phyloP scores from a whole-genome alignment of 2,797 vertebrate species.

The Adrianichthys oophorus region DNA sequence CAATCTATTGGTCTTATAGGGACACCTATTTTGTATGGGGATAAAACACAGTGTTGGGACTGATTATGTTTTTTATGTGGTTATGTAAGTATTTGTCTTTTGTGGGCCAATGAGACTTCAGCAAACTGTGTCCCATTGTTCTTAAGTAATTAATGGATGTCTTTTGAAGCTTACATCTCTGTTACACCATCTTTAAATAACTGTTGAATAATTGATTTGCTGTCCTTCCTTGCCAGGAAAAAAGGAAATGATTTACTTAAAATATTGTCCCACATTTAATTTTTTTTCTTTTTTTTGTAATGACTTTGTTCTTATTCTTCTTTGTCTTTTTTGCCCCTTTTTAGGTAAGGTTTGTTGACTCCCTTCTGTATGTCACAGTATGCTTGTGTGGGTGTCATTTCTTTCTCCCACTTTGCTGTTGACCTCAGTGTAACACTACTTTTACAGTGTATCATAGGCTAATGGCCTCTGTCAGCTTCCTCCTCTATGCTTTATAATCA shows the following conservation, averaged over 20 bases:
- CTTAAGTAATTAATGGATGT: slow-evolving; percentile 49
- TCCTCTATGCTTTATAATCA: slow-evolving; percentile 81
- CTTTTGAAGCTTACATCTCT: slow-evolving; percentile 31
- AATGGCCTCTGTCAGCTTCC: slow-evolving; percentile 80
- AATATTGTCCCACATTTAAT: slow-evolving; percentile 80
- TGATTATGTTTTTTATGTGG: slow-evolving; percentile 56
- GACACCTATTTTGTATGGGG: slow-evolving; percentile 51
- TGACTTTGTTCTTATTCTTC: slow-evolving; percentile 85
- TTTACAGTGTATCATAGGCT: slow-evolving; percentile 79
- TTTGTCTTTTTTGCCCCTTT: slow-evolving; percentile 79
- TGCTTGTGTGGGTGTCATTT: slow-evolving; percentile 73
- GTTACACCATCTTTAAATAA: slow-evolving; percentile 35
- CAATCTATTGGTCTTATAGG: slow-evolving; percentile 41
- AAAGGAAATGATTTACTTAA: slow-evolving; percentile 63
- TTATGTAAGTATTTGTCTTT: slow-evolving; percentile 67
- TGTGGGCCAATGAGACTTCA: slow-evolving; percentile 67
- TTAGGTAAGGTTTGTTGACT: slow-evolving; percentile 88
- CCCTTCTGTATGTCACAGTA: slow-evolving; percentile 71
- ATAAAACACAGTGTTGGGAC: slow-evolving; percentile 49
- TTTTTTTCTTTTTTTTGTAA: slow-evolving; percentile 84
- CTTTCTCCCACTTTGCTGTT: slow-evolving; percentile 78
- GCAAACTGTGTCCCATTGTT: slow-evolving; percentile 64
- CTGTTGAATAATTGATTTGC: slow-evolving; percentile 54
- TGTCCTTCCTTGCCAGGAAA: slow-evolving; percentile 59
- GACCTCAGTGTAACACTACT: slow-evolving; percentile 77